A percentile compares a stretch with the other conserved stretches of the same genome.
Evolutionary conservation across 2,113 vertebrate species (phyloP).

Genomic region (Clarias batrachus): DNA sequence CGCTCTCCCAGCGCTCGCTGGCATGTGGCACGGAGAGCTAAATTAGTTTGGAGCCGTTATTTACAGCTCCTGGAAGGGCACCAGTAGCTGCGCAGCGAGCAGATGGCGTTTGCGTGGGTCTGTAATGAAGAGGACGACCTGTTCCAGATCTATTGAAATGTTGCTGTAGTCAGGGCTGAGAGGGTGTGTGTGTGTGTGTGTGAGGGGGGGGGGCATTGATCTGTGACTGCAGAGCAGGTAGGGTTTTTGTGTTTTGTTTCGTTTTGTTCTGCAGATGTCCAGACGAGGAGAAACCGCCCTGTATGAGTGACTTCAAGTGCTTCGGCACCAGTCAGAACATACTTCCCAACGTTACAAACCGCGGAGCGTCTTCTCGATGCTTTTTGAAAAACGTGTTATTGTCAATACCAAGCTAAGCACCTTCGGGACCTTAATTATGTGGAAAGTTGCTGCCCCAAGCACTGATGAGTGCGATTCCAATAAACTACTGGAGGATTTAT

Average conservation of each 20-base stretch:
- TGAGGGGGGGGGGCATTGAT: neutral
- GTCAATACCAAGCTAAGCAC: neutral
- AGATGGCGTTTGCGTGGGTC: conserved; percentile 37
- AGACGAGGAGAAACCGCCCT: neutral
- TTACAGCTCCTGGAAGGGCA: conserved; percentile 50
- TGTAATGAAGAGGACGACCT: conserved; percentile 49
- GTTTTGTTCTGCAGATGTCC: neutral
- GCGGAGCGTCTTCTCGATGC: neutral
- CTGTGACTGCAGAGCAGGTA: conserved; percentile 1
- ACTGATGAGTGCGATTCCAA: conserved; percentile 24
- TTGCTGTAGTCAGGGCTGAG: conserved; percentile 10
- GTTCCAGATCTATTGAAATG: conserved; percentile 42
- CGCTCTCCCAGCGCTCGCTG: conserved; percentile 40
- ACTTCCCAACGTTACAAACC: neutral
- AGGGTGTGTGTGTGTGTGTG: neutral
- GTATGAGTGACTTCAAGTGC: neutral
- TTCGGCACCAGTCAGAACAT: neutral
- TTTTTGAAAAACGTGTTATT: neutral
- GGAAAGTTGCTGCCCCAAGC: conserved; percentile 14
- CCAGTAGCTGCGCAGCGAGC: conserved; percentile 40
- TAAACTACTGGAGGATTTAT: conserved; percentile 34
- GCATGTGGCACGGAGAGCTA: conserved; percentile 53
- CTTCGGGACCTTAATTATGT: conserved; percentile 6
- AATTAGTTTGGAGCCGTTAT: conserved; percentile 56
- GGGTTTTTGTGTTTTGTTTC: neutral